A percentile compares a stretch with the other conserved stretches of the same genome.
Evolutionary conservation across 2,113 vertebrate genomes (phyloP).

Genomic region (Lophius piscatorius): DNA sequence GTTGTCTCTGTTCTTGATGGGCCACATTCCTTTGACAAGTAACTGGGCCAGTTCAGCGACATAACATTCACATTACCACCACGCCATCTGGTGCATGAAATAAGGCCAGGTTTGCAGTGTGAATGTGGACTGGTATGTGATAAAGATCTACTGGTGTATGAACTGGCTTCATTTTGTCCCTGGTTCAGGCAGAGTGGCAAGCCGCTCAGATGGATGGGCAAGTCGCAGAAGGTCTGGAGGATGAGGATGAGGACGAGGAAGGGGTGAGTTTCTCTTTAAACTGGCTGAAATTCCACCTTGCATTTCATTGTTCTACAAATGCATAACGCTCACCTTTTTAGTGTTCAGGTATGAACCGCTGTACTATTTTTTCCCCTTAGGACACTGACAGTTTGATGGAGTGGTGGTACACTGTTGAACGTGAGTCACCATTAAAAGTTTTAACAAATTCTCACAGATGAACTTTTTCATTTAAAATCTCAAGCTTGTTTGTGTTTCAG

Average conservation of each 20-base stretch:
- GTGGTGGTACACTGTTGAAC: conserved; percentile 81
- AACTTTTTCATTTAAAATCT: too few species aligned
- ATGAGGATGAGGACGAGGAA: conserved; percentile 31
- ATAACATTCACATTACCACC: background rate
- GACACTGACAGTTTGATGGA: conserved; percentile 83
- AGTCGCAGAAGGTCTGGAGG: conserved; percentile 1
- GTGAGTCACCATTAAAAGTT: conserved; percentile 59
- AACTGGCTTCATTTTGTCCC: background rate
- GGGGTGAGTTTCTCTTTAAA: conserved; percentile 60
- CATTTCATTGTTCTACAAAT: too few species aligned
- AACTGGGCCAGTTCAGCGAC: conserved; percentile 26
- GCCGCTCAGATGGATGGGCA: conserved; percentile 72
- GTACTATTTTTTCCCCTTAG: conserved; percentile 40
- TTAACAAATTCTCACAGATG: background rate
- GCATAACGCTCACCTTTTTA: too few species aligned
- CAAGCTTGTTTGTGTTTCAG: conserved; percentile 48
- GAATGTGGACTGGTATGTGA: too few species aligned
- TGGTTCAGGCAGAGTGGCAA: conserved; percentile 73
- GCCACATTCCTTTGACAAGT: conserved; percentile 18
- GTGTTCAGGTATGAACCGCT: background rate
- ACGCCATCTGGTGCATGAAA: too few species aligned
- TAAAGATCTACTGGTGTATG: background rate
- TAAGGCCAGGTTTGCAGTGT: background rate
- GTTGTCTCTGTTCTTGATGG: background rate
- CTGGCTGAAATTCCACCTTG: background rate